Conservation (phyloP, 1,140 invertebrate genomes). For the Notospermus geniculatus region DNA sequence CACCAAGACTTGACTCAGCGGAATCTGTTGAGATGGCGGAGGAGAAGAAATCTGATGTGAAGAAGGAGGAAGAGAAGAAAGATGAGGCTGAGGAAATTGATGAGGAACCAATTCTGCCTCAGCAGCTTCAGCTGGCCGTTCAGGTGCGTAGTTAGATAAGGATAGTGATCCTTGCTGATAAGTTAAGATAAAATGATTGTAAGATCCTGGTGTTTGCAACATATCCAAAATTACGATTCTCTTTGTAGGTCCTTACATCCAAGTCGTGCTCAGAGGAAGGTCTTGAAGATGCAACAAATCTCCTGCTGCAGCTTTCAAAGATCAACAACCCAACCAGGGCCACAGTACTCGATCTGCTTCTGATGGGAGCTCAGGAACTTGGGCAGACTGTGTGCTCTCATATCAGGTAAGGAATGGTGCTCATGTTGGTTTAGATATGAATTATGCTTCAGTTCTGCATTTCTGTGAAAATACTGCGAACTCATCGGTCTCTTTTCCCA, state of each 20-base stretch:
- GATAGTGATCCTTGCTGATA: too few species aligned
- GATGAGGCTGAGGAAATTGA: too few species aligned
- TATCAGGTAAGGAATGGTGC: conserved; percentile 59
- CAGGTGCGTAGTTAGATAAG: too few species aligned
- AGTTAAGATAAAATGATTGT: too few species aligned
- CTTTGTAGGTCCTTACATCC: conserved; percentile 65
- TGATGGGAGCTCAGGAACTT: conserved; percentile 72
- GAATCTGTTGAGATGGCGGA: background rate
- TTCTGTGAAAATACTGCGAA: too few species aligned
- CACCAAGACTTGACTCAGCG: too few species aligned
- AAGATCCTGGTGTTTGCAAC: too few species aligned
- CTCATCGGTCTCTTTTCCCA: too few species aligned
- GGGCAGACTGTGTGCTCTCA: conserved; percentile 72
- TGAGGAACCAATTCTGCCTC: conserved; percentile 60
- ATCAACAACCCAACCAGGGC: conserved; percentile 67
- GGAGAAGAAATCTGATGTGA: background rate
- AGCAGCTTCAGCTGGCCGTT: conserved; percentile 69
- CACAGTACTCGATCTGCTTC: conserved; percentile 67
- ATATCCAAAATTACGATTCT: too few species aligned
- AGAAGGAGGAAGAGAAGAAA: too few species aligned
- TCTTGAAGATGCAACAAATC: conserved; percentile 75
- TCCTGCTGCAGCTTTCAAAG: conserved; percentile 73
- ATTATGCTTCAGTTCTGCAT: too few species aligned
- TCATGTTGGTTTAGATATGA: too few species aligned
- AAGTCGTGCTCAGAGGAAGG: conserved; percentile 84